Evolutionary conservation across 2,888 invertebrate genomes (phyloP).

Genomic region (Harpalus rufipes): DNA sequence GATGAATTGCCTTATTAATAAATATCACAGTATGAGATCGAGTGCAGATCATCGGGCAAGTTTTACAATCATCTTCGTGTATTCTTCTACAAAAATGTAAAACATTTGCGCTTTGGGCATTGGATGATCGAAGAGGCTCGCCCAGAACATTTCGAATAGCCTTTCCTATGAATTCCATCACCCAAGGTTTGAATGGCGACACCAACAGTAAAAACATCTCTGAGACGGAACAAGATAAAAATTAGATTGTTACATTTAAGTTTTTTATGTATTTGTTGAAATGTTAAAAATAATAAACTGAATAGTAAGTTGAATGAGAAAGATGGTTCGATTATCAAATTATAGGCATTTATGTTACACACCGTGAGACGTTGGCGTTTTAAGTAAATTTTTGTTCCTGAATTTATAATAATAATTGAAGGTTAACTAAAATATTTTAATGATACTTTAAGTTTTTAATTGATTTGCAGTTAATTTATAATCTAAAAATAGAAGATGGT

Average conservation of each 20-base stretch:
- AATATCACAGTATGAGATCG: constrained; percentile 24
- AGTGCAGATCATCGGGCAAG: constrained; percentile 32
- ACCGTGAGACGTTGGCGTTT: neutral
- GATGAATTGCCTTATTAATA: constrained; percentile 4
- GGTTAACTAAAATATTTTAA: constrained; percentile 7
- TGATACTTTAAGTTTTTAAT: neutral
- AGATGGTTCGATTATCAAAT: neutral
- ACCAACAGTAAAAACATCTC: neutral
- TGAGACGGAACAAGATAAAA: neutral
- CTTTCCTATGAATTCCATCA: constrained; percentile 18
- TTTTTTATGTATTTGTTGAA: neutral
- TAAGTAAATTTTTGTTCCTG: neutral
- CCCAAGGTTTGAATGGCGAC: constrained; percentile 20
- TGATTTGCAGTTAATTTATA: neutral
- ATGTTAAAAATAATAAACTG: neutral
- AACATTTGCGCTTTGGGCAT: constrained; percentile 47
- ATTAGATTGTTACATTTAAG: neutral
- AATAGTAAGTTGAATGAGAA: neutral
- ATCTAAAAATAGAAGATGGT: neutral
- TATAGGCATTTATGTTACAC: neutral
- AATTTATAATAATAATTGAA: constrained; percentile 3
- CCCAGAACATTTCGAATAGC: constrained; percentile 40
- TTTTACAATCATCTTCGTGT: constrained; percentile 37
- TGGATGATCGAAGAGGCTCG: constrained; percentile 21
- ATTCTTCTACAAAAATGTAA: constrained; percentile 19